These are phyloP conservation scores for Eumacrocentrus americanus DNA, from an alignment of 2,888 invertebrate species.

Conservation along the genomic window DNA sequence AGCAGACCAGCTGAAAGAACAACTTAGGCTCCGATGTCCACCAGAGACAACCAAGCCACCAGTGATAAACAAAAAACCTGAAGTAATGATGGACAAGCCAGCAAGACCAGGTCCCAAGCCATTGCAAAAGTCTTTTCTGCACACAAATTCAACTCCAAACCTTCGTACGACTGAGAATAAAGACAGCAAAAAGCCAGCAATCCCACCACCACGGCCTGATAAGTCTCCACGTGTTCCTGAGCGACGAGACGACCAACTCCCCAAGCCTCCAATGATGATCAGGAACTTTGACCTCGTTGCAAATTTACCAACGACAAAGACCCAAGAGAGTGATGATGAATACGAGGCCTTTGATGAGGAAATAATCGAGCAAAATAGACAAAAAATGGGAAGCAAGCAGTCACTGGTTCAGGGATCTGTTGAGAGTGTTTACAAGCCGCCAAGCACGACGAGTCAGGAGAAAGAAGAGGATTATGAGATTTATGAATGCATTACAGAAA, in stretches of 20 bases:
- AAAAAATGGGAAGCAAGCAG: constrained; percentile 47
- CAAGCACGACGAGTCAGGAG: constrained; percentile 45
- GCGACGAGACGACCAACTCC: constrained; percentile 33
- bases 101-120: constrained; percentile 13
- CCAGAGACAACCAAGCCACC: constrained; percentile 22
- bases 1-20: constrained; percentile 47
- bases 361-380: constrained; percentile 46
- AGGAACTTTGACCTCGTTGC: constrained; percentile 53
- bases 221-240: constrained; percentile 20
- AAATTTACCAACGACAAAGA: constrained; percentile 48
- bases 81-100: constrained; percentile 26
- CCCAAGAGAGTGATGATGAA: constrained; percentile 55
- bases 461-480: constrained; percentile 51
- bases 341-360: constrained; percentile 53
- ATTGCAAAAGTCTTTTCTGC: constrained; percentile 49
- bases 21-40: constrained; percentile 41
- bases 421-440: constrained; percentile 52
- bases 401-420: constrained; percentile 48
- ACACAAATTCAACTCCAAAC: constrained; percentile 28
- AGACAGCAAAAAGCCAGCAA: constrained; percentile 26
- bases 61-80: constrained; percentile 35
- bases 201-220: constrained; percentile 39
- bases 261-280: constrained; percentile 43
- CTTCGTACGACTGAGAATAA: background rate
- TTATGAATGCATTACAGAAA: constrained; percentile 56